Conservation (phyloP, 2,888 invertebrate genomes). For the Plebejus melissa region DNA sequence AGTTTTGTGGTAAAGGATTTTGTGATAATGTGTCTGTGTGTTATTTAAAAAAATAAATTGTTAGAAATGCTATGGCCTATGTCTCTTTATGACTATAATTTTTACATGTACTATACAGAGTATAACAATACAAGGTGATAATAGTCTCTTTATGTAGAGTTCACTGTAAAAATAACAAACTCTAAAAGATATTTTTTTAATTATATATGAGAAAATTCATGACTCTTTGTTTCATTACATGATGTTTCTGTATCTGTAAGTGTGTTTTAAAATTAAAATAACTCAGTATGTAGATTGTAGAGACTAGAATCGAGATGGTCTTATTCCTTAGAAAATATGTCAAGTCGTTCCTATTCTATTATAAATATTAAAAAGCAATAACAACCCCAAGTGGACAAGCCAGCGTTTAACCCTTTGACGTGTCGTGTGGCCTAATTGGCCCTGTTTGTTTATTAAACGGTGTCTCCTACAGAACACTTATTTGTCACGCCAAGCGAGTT, state of each 20-base stretch:
- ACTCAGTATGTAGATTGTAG: not conserved
- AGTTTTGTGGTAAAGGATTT: slow-evolving; percentile 15
- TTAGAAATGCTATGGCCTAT: too few relatives aligned
- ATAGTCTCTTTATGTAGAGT: too few relatives aligned
- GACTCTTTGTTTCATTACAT: too few relatives aligned
- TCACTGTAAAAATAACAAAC: too few relatives aligned
- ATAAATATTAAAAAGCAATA: slow-evolving; percentile 19
- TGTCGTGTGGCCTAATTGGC: slow-evolving; percentile 68
- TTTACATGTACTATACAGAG: too few relatives aligned
- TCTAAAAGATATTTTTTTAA: too few relatives aligned
- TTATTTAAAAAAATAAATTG: too few relatives aligned
- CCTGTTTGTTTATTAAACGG: slow-evolving; percentile 65
- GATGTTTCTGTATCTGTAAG: too few relatives aligned
- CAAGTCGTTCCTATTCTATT: not conserved
- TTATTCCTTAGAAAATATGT: not conserved
- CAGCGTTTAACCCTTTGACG: slow-evolving; percentile 60
- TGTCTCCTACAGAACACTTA: slow-evolving; percentile 53
- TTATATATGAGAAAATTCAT: too few relatives aligned
- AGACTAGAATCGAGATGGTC: not conserved
- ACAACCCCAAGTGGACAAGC: slow-evolving; percentile 5
- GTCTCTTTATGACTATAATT: too few relatives aligned
- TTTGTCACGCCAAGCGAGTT: slow-evolving; percentile 55
- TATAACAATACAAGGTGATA: too few relatives aligned
- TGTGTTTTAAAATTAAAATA: too few relatives aligned
- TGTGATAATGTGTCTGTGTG: not conserved